These are phyloP conservation scores for Chrysomela aeneicollis DNA, from an alignment of 2,888 invertebrate genomes.

Conservation along the genomic window DNA sequence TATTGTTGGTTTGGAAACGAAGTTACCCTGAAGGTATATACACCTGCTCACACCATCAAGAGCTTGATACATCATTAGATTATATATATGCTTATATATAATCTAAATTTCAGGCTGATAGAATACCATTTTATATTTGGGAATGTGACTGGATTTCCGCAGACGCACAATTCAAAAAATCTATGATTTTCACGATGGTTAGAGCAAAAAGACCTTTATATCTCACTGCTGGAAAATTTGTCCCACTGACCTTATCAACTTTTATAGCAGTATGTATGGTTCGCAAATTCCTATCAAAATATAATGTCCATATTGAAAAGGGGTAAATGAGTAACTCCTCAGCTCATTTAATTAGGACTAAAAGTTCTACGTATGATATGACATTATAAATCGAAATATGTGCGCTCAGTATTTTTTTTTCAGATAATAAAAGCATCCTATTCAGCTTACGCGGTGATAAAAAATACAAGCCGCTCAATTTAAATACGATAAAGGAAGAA, in stretches of 20 bases:
- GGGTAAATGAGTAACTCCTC: too few relatives aligned
- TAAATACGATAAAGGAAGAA: too few relatives aligned
- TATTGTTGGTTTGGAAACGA: constrained; percentile 56
- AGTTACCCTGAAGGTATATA: constrained; percentile 50
- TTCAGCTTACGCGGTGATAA: constrained; percentile 51
- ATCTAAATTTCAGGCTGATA: constrained; percentile 50
- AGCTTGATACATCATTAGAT: too few relatives aligned
- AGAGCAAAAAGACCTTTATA: constrained; percentile 52
- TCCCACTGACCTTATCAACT: constrained; percentile 54
- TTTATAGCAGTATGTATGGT: constrained; percentile 53
- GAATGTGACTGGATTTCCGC: constrained; percentile 52
- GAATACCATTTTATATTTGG: constrained; percentile 53
- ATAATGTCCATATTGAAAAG: too few relatives aligned
- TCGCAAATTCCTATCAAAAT: too few relatives aligned
- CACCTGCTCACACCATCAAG: too few relatives aligned
- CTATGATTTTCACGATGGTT: constrained; percentile 55
- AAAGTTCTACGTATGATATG: too few relatives aligned
- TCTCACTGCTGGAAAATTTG: constrained; percentile 56
- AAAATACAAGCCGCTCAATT: constrained; percentile 38
- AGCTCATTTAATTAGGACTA: too few relatives aligned
- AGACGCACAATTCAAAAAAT: constrained; percentile 48
- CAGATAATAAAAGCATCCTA: constrained; percentile 52
- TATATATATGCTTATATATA: too few relatives aligned
- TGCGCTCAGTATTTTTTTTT: constrained; percentile 28
- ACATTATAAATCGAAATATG: background rate